Conservation (phyloP, 2,113 vertebrate species). For the Leiothrix lutea region DNA sequence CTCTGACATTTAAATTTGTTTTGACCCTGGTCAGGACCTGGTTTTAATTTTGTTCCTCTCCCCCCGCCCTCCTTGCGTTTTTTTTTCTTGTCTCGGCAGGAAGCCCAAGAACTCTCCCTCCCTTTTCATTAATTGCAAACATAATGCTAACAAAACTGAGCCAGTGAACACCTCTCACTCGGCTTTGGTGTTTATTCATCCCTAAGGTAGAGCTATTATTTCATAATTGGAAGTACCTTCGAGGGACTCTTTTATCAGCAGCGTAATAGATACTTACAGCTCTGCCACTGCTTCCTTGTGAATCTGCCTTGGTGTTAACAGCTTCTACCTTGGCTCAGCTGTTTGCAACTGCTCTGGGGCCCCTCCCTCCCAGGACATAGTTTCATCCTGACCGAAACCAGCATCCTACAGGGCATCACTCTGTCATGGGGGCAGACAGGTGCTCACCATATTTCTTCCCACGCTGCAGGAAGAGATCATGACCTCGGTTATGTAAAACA, state of each 20-base stretch:
- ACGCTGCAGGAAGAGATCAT: background rate
- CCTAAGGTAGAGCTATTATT: constrained; percentile 12
- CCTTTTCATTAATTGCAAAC: background rate
- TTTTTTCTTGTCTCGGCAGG: background rate
- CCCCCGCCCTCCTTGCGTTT: background rate
- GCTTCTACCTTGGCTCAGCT: constrained; percentile 27
- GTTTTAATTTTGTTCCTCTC: background rate
- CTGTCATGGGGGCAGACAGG: background rate
- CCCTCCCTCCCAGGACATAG: background rate
- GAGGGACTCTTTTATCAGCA: constrained; percentile 9
- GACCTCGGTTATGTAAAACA: background rate
- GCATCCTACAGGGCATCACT: background rate
- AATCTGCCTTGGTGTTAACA: background rate
- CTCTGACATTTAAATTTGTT: background rate
- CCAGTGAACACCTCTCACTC: background rate
- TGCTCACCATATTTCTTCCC: background rate
- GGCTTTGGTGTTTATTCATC: constrained; percentile 46
- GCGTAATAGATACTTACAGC: background rate
- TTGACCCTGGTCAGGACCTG: background rate
- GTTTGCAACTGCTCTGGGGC: background rate
- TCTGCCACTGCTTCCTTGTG: background rate
- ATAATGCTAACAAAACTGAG: background rate
- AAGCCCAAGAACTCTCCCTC: background rate
- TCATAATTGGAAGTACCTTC: constrained; percentile 27
- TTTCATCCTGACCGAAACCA: constrained; percentile 33